Percentiles rank a stretch among this genome's conserved stretches.
phyloP scores from a whole-genome alignment of 1,140 invertebrate species.

The Drosophila kikkawai region DNA sequence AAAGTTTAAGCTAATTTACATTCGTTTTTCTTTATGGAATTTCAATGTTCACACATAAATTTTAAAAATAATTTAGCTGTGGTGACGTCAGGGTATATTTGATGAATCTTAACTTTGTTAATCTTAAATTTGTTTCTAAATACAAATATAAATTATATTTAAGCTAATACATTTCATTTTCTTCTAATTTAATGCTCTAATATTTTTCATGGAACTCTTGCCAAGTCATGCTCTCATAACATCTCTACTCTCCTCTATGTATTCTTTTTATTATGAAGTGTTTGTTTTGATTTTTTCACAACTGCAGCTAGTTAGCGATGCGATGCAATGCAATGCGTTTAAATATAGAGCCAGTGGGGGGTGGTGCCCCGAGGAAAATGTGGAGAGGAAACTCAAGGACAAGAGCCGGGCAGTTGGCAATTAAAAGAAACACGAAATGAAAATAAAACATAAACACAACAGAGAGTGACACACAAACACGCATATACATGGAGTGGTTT shows the following conservation, averaged over 20 bases:
- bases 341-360: constrained; percentile 54
- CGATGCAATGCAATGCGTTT: constrained; percentile 48
- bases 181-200: too few species aligned
- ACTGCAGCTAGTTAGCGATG: constrained; percentile 37
- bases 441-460: constrained; percentile 57
- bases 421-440: constrained; percentile 61
- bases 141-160: not conserved
- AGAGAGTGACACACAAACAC: constrained; percentile 48
- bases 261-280: constrained; percentile 7
- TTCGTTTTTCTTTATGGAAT: not conserved
- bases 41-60: not conserved
- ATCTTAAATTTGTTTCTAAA: not conserved
- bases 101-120: not conserved
- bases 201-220: not conserved
- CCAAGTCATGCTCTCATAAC: not conserved
- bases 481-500: constrained; percentile 36
- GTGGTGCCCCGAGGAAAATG: not conserved
- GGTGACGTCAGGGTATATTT: not conserved
- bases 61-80: not conserved
- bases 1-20: not conserved
- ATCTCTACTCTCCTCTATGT: not conserved
- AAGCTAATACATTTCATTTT: not conserved
- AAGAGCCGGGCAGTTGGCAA: constrained; percentile 47
- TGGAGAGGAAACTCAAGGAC: constrained; percentile 39
- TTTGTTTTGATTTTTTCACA: constrained; percentile 40